Conservation (phyloP, 2,888 invertebrate species). For the Schrankia costaestrigalis region DNA sequence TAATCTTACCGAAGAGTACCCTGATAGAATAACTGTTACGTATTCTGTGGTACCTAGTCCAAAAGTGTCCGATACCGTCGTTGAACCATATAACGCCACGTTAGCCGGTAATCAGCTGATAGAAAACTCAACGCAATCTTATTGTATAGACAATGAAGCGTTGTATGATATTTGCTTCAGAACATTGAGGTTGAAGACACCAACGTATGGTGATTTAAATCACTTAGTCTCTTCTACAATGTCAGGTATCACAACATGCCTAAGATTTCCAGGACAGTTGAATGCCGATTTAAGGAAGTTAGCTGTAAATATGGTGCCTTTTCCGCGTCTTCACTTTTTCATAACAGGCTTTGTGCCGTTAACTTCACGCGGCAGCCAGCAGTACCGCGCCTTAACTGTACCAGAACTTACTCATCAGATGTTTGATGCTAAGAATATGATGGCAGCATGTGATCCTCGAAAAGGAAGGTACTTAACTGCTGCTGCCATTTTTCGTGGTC, state of each 20-base stretch:
- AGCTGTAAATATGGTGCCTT: constrained; percentile 82
- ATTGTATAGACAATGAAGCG: constrained; percentile 88
- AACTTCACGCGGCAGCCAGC: constrained; percentile 89
- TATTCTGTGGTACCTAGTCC: constrained; percentile 87
- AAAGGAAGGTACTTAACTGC: constrained; percentile 94
- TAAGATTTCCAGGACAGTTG: constrained; percentile 65
- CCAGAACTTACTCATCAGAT: constrained; percentile 93
- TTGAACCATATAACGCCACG: constrained; percentile 85
- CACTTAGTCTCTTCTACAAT: constrained; percentile 66
- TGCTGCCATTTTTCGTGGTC: constrained; percentile 92
- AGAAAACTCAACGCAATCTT: constrained; percentile 84
- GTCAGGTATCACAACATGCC: constrained; percentile 71
- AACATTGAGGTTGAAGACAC: constrained; percentile 86
- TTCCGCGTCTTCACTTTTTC: constrained; percentile 84
- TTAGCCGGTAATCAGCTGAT: constrained; percentile 84
- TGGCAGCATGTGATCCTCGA: constrained; percentile 95
- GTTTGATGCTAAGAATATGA: constrained; percentile 98
- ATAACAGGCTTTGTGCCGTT: constrained; percentile 83
- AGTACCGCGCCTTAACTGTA: constrained; percentile 91
- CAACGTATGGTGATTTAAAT: constrained; percentile 89
- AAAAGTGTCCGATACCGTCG: constrained; percentile 87
- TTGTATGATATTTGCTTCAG: constrained; percentile 89
- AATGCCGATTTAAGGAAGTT: constrained; percentile 86
- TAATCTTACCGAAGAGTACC: constrained; percentile 87
- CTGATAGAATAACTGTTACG: constrained; percentile 86